Base-by-base conservation (phyloP, 2,888 invertebrate species). In the Platycheirus albimanus region DNA sequence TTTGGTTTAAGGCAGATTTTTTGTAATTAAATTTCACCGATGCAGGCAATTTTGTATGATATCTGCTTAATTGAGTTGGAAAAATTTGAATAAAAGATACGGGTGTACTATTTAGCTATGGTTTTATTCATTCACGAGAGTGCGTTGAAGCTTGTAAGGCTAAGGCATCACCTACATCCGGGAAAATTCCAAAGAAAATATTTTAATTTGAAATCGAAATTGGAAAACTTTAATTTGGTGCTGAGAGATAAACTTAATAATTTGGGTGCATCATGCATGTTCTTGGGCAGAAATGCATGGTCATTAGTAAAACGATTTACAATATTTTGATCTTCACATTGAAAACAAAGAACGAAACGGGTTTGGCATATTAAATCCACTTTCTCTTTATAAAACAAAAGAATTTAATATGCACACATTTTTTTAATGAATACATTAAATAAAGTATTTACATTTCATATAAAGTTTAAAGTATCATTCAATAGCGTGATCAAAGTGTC, bases 21-120 rank as follows among this genome's bases (percentile, higher is more conserved):
- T 63, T 72, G 28, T 83, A 77, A 83, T 83, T 83, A 83, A 83
- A 77, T 83, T 77, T 63, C 72, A 52, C 76, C 66, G 64, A 58
- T 76, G 76, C 66, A 47, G 58, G 66, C 70, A 6, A 38, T 28
- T 3, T 43, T 30, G 15, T 45, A 36, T 76, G 69, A 70, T 58
- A 70, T 56, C 58, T 30, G 10, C 58, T 61, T 76, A 76, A 81
- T 76, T 70, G 70, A 71, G 76, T 76, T 81, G n/a, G 58, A 72
- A 51, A 43, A 45, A 67, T 54, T 54, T 52, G 45, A 47, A 11
- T 19, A 11, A 52, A 28, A 36, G 5, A 30, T 20, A 17, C 15
- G 13, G 7, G 15, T 10, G 19, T 11, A 11, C 11, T n/a, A 7
- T 8, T 19, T 20, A 19, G 47, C 7, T n/a, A 3, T 24, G 24